Conservation (phyloP, 2,797 vertebrate genomes). For the Pyrocephalus nanus region DNA sequence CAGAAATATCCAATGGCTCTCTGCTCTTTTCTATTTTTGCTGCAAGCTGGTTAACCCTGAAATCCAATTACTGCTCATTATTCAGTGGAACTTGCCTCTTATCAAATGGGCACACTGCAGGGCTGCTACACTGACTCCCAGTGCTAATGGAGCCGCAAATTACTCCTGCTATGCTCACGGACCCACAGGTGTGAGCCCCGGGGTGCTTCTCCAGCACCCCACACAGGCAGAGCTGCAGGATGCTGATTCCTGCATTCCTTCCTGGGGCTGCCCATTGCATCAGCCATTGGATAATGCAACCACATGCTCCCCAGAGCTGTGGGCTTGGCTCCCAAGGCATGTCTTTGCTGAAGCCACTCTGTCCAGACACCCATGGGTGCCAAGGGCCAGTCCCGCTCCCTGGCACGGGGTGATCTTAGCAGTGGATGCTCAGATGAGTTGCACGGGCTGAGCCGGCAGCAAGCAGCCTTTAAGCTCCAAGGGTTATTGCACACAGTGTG, state of each 20-base stretch:
- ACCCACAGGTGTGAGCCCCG: neutral
- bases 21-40: constrained; percentile 51
- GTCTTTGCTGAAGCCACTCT: neutral
- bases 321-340: rapidly evolving
- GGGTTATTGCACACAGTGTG: neutral
- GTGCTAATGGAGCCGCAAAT: constrained; percentile 60
- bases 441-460: rapidly evolving
- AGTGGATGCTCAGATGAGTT: rapidly evolving
- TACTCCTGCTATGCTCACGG: neutral
- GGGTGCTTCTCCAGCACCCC: too few species aligned
- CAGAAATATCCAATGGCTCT: constrained; percentile 65
- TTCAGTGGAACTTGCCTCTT: constrained; percentile 58
- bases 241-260: neutral
- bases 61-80: constrained; percentile 77
- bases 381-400: rapidly evolving
- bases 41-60: constrained; percentile 71
- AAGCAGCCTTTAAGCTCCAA: neutral
- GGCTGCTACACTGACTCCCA: neutral
- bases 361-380: neutral
- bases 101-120: constrained; percentile 43
- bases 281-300: rapidly evolving
- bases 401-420: rapidly evolving
- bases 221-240: rapidly evolving
- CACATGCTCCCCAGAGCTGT: neutral
- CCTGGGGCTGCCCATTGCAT: rapidly evolving